phyloP scores from a whole-genome alignment of 2,113 vertebrate species.

The Shinisaurus crocodilurus region DNA sequence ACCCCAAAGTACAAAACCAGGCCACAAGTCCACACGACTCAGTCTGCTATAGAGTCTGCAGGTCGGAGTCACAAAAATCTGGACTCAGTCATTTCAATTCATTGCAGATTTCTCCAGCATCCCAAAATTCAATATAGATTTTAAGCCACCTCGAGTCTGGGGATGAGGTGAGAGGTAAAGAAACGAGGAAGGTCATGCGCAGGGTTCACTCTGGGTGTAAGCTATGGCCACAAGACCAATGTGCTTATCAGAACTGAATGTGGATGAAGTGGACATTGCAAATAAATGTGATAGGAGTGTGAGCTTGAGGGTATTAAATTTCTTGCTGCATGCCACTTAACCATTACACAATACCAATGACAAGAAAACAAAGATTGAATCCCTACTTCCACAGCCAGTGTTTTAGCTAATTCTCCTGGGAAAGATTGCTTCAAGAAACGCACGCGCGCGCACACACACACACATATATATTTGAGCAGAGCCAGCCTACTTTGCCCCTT shows the following conservation, averaged over 20 bases:
- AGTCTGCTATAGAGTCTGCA: too few relatives aligned
- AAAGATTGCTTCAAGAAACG: neutral
- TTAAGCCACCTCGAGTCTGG: neutral
- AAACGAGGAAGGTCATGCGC: neutral
- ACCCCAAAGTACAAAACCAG: too few relatives aligned
- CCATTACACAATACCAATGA: constrained; percentile 6
- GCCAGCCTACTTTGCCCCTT: too few relatives aligned
- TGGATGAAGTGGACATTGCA: neutral
- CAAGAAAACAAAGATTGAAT: neutral
- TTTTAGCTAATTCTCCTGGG: neutral
- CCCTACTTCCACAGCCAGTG: neutral
- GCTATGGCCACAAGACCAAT: neutral
- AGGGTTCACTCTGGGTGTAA: neutral
- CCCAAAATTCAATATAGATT: neutral
- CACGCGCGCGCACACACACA: too few relatives aligned
- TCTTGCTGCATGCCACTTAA: neutral
- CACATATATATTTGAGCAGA: neutral
- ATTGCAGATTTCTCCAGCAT: too few relatives aligned
- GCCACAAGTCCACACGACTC: too few relatives aligned
- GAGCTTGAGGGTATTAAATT: neutral
- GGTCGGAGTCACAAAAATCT: too few relatives aligned
- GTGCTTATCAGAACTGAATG: neutral
- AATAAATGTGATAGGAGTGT: neutral
- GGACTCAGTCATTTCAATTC: too few relatives aligned
- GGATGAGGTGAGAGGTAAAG: fast-evolving